phyloP scores from a whole-genome alignment of 2,797 vertebrate species.

The Tapera naevia region DNA sequence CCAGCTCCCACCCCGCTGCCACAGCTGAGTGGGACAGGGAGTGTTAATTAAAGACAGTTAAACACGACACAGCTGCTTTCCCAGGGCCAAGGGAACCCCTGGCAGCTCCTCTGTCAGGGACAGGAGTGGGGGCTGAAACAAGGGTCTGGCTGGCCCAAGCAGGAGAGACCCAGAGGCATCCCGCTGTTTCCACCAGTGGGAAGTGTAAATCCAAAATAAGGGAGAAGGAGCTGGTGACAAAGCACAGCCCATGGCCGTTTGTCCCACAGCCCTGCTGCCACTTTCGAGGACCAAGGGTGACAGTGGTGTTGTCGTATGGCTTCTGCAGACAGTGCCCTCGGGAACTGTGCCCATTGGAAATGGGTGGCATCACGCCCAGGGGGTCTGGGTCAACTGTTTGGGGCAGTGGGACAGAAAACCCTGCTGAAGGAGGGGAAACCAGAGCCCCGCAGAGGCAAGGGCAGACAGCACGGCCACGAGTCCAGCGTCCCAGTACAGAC shows the following conservation, averaged over 20 bases:
- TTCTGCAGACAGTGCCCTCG: rapidly evolving
- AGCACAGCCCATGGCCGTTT: rapidly evolving
- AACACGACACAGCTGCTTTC: not conserved
- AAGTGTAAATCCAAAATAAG: rapidly evolving
- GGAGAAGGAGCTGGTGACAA: not conserved
- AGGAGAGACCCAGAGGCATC: rapidly evolving
- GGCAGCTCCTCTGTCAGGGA: rapidly evolving
- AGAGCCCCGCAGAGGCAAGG: not conserved
- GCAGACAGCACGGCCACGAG: rapidly evolving
- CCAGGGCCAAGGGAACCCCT: not conserved
- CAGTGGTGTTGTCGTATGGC: not conserved
- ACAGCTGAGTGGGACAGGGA: not conserved
- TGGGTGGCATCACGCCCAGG: rapidly evolving
- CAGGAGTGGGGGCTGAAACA: rapidly evolving
- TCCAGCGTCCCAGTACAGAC: not conserved
- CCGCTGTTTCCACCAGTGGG: not conserved
- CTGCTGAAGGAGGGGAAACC: not conserved
- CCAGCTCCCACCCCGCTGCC: not conserved
- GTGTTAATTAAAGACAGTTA: rapidly evolving
- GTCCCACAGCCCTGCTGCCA: rapidly evolving
- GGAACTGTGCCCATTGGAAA: rapidly evolving
- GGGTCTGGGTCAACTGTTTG: rapidly evolving
- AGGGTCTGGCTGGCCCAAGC: rapidly evolving
- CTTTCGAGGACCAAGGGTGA: rapidly evolving
- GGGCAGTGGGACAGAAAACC: not conserved